Evolutionary conservation across 2,888 invertebrate species (phyloP).

Genomic region (Resseliella maxima): DNA sequence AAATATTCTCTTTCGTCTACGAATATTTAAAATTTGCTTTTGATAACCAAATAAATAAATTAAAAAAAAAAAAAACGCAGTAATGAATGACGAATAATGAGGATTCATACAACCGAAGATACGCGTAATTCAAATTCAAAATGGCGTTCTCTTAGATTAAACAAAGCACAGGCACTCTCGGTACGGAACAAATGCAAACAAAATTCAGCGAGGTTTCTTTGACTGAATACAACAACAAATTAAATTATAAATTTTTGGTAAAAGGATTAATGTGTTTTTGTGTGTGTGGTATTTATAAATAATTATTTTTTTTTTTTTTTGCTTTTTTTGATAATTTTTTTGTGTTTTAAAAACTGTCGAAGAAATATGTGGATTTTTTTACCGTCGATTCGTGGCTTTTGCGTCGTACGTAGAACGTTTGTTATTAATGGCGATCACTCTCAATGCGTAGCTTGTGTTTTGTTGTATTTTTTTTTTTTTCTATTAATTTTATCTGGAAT

Average conservation of each 20-base stretch:
- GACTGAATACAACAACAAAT: conserved; percentile 33
- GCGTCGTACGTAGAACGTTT: conserved; percentile 45
- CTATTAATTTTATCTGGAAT: no score
- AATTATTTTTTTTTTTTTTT: conserved; percentile 44
- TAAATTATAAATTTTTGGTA: conserved; percentile 46
- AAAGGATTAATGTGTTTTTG: conserved; percentile 2
- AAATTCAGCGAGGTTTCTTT: conserved; percentile 42
- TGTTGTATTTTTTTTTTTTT: neutral
- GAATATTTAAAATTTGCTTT: neutral
- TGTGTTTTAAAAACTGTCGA: conserved; percentile 25
- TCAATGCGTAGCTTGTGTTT: conserved; percentile 42
- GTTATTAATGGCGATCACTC: conserved; percentile 53
- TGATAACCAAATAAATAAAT: no score
- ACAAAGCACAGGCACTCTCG: conserved; percentile 55
- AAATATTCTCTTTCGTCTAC: neutral
- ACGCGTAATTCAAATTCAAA: conserved; percentile 21
- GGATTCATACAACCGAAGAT: conserved; percentile 2
- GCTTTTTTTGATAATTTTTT: conserved; percentile 19
- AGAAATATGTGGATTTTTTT: conserved; percentile 51
- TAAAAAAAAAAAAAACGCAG: no score
- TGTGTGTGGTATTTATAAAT: neutral
- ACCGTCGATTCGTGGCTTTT: conserved; percentile 49
- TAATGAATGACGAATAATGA: conserved; percentile 29
- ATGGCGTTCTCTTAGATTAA: conserved; percentile 31
- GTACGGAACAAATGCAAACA: conserved; percentile 46